Base-by-base conservation (phyloP, 2,888 invertebrate species). In the Tachina grossa region DNA sequence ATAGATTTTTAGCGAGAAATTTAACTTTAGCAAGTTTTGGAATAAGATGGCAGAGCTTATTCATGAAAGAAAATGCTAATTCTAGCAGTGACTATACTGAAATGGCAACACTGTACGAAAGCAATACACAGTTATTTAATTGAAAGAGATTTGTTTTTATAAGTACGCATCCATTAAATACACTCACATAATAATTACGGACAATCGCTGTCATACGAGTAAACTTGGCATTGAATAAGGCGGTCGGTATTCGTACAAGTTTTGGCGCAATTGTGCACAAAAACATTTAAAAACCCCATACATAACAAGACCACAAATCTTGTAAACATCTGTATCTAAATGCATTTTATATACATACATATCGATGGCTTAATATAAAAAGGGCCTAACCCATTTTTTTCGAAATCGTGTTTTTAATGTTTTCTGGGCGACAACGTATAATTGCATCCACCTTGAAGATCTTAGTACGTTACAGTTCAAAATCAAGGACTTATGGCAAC, bases 141-240 rank as follows among this genome's bases (percentile, higher is more conserved):
- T 51, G n/a, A 19, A 31, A 53, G 19, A 16, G 11, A 57, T 31
- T 14, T 57, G 31, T 57, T 57, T 6, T 55, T 3, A 19, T 22
- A 22, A 55, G 22, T 61, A 45, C 49, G 49, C 19, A 51, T 57
- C 43, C 19, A 59, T 68, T 45, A 55, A 47, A 72, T 69, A 61
- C 39, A 59, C 22, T 49, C 39, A 22, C 43, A 69, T 16, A 53
- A 69, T 47, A 53, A 69, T 47, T 61, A 6, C 43, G n/a, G 10
- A 39, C 31, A 71, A 31, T 63, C 65, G 47, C 61, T 63, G 55
- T 63, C n/a, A 63, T 63, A 31, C 31, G 31, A 31, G 6, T 31
- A 79, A 79, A 79, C 79, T 79, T 79, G 79, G 79, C 79, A 79
- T 79, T 79, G 71, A 72, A 41, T 45, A 45, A 53, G 53, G 31